Evolutionary conservation across 2,113 vertebrate genomes (phyloP).

Genomic region (Crotalus viridis): DNA sequence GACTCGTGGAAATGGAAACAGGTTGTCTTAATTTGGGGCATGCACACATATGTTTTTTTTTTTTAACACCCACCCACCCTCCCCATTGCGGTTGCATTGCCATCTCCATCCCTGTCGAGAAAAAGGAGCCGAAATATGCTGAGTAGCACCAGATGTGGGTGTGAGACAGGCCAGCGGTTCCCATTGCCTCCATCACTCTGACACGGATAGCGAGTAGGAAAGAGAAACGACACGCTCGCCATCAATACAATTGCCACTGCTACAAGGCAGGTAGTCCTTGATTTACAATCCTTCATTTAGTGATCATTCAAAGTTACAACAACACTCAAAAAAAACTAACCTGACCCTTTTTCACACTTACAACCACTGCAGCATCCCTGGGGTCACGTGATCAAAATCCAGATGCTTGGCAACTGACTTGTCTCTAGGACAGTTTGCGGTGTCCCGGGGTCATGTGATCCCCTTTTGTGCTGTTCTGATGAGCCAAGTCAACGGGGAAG

Average conservation of each 20-base stretch:
- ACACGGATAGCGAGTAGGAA: too few species aligned
- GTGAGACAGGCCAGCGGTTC: not conserved
- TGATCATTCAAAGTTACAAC: too few species aligned
- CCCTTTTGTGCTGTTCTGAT: too few species aligned
- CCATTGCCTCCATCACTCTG: not conserved
- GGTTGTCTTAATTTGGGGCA: constrained; percentile 17
- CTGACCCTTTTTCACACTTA: too few species aligned
- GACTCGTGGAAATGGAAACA: not conserved
- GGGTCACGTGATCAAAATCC: too few species aligned
- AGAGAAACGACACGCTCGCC: not conserved
- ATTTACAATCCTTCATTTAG: too few species aligned
- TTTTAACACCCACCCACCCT: not conserved
- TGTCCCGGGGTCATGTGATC: too few species aligned
- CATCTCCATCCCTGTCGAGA: not conserved
- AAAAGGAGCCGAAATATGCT: not conserved
- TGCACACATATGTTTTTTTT: not conserved
- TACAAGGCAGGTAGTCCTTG: not conserved
- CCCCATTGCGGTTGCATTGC: not conserved
- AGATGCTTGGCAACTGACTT: too few species aligned
- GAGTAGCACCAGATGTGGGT: not conserved
- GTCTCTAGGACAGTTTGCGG: too few species aligned
- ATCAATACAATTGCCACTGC: not conserved
- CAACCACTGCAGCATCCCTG: too few species aligned
- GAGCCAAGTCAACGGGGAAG: too few species aligned
- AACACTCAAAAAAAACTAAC: too few species aligned